Evolutionary conservation across 2,113 vertebrate species (phyloP).

Genomic region (Calidris pugnax): DNA sequence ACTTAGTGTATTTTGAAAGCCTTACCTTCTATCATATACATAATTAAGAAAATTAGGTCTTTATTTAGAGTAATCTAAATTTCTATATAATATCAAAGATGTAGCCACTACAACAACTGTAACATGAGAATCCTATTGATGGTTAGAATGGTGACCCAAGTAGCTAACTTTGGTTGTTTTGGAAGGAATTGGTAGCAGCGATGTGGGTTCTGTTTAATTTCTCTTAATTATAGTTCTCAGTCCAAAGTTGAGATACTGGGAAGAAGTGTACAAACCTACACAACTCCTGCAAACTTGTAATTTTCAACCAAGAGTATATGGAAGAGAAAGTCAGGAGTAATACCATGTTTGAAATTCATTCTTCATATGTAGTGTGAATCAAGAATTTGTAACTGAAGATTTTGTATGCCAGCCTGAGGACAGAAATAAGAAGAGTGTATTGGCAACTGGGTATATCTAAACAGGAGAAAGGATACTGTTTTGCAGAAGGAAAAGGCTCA

Average conservation of each 20-base stretch:
- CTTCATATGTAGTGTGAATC: background rate
- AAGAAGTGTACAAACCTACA: background rate
- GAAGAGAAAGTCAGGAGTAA: background rate
- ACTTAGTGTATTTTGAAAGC: background rate
- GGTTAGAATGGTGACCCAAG: background rate
- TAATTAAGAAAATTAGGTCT: background rate
- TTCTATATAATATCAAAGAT: background rate
- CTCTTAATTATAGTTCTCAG: background rate
- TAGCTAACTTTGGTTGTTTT: background rate
- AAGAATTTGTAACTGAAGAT: background rate
- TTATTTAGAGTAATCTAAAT: background rate
- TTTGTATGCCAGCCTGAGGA: background rate
- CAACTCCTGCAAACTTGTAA: background rate
- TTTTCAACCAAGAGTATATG: background rate
- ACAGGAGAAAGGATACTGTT: background rate
- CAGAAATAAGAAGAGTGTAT: background rate
- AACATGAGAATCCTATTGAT: background rate
- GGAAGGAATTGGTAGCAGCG: background rate
- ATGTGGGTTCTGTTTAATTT: background rate
- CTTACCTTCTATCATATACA: background rate
- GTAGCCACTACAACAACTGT: background rate
- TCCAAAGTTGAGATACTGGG: background rate
- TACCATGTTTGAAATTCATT: background rate
- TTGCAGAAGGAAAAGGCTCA: background rate
- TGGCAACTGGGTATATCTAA: background rate